Evolutionary conservation across 2,797 vertebrate genomes (phyloP), one percentile per base, ranked within the genome.

Genomic region (Myotis myotis): DNA sequence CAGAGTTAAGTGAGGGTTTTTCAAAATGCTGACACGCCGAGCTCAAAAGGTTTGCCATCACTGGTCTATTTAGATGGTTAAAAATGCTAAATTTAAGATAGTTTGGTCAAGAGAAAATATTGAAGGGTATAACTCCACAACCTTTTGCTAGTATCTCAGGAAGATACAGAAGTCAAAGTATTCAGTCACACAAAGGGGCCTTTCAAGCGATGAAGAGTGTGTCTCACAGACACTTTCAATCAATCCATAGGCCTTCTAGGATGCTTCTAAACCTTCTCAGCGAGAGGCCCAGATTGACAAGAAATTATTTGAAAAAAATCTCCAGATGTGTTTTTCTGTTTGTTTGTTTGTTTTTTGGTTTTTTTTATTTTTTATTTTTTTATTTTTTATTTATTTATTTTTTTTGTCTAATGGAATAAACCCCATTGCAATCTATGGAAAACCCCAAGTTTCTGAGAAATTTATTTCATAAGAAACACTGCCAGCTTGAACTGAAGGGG

Each of bases 21-120:
- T 41, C 41, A 41, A 41, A 41, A 9, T 41, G 41, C 41, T 41
- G 41, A 41, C 41, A 41, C 8, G 0, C 41, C 8, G 41, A 41
- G 41, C 41, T 41, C 41, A 41, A 41, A 41, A 41, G 41, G 41
- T 41, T 41, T 9, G 2, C 41, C 8, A 41, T 41, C 41, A 41
- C 41, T 41, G 41, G 71, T 87, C 36, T 81, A 85, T 96, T 87
- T 22, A 81, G 51, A 44, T 87, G 38, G 60, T 30, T 87, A 90
- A 95, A 55, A 20, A 51, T 66, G 7, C 25, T 60, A 53, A 95
- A 85, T 89, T 93, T 83, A 81, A 91, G 64, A 51, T 23, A 87
- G 12, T 23, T 83, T 86, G 2, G 19, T 87, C 23, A 93, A 71
- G 51, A 89, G 47, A 72, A 75, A 74, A 83, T 44, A 3, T 25